Evolutionary conservation across 2,113 vertebrate genomes (phyloP).

Genomic region (Callorhinus ursinus): DNA sequence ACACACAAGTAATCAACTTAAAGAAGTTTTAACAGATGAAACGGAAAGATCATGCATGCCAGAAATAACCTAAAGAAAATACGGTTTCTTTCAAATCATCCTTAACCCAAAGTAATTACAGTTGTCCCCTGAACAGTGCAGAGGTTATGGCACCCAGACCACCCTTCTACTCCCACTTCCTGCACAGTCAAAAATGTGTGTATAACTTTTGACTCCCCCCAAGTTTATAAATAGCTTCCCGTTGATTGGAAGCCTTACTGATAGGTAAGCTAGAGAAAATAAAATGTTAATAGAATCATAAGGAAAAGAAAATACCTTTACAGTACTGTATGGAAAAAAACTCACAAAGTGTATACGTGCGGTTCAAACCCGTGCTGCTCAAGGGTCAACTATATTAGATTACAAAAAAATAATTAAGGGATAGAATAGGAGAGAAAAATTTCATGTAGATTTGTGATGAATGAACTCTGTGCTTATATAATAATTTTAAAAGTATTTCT

Average conservation of each 20-base stretch:
- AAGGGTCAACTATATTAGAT: neutral
- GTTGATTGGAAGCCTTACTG: neutral
- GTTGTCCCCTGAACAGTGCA: neutral
- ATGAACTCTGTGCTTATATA: neutral
- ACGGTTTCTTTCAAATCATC: neutral
- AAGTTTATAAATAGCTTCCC: neutral
- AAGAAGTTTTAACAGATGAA: neutral
- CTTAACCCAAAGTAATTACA: neutral
- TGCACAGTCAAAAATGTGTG: neutral
- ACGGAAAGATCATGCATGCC: neutral
- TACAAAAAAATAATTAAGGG: neutral
- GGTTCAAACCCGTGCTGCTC: neutral
- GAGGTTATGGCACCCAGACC: neutral
- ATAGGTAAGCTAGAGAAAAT: neutral
- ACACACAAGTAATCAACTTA: neutral
- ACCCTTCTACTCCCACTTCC: neutral
- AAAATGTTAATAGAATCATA: neutral
- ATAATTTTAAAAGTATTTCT: neutral
- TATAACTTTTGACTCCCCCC: neutral
- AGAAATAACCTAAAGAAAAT: neutral
- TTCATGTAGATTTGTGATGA: neutral
- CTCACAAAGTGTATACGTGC: neutral
- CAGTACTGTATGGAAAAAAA: neutral
- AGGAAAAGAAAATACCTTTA: neutral
- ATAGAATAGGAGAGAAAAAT: neutral